Conservation (phyloP, 2,888 invertebrate species). For the Cloeon dipterum region DNA sequence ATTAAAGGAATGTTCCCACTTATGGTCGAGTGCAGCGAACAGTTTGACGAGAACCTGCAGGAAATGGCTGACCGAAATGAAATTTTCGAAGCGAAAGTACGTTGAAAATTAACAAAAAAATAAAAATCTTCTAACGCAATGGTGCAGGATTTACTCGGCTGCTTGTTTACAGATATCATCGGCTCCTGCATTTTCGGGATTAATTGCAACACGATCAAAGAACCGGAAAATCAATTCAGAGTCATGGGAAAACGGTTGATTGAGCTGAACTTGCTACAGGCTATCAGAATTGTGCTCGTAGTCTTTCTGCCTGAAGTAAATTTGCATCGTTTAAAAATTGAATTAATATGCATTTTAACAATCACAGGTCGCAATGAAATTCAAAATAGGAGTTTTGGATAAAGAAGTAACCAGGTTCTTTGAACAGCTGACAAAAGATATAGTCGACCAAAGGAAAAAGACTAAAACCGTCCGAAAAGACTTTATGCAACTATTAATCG, state of each 20-base stretch:
- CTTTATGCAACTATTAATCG: conserved; percentile 3
- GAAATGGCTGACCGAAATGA: background rate
- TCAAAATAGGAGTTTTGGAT: background rate
- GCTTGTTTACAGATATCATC: conserved; percentile 34
- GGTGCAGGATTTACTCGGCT: conserved; percentile 28
- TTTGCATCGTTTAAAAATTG: too few relatives aligned
- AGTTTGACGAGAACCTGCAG: too few relatives aligned
- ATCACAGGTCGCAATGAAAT: background rate
- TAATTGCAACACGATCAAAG: conserved; percentile 29
- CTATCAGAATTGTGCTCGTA: background rate
- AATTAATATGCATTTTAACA: background rate
- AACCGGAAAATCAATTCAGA: conserved; percentile 25
- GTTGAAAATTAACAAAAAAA: background rate
- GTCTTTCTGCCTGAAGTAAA: background rate
- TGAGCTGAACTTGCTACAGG: background rate
- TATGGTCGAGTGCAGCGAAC: conserved; percentile 8
- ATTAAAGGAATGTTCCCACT: conserved; percentile 13
- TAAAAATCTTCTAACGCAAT: background rate
- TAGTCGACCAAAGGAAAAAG: conserved; percentile 1
- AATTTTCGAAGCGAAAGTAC: background rate
- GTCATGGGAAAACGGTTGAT: conserved; percentile 14
- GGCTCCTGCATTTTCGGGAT: conserved; percentile 35
- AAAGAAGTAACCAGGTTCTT: conserved; percentile 1
- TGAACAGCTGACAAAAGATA: background rate
- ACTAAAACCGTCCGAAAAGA: background rate